Evolutionary conservation across 2,797 vertebrate species (phyloP), one percentile per base, ranked within the genome.

Genomic region (Sebastes kiyomatsui): DNA sequence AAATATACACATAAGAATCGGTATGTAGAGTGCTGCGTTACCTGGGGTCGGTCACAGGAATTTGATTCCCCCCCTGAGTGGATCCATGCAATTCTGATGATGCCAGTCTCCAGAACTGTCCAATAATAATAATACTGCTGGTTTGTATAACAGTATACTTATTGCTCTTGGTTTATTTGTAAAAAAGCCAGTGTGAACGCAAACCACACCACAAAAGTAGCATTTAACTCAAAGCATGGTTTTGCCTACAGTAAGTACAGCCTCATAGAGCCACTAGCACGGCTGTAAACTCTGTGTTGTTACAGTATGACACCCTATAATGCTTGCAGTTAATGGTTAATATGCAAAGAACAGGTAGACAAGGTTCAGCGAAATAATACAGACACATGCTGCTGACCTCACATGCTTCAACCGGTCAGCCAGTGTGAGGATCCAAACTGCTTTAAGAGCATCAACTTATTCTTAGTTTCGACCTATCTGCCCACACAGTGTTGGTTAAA

Each of bases 391-490:
- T 7, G 49, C 69, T 65, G 59, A 75, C 56, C 73, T 64, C 20
- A 68, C 72, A 64, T 62, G 64, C 46, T 27, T 60, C 14, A 16
- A 75, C 35, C 16, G 6, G 72, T 69, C 68, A 69, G 38, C 14
- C 65, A 79, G 61, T 68, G 75, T 61, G 33, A 77, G 46, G 68
- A 70, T 69, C 72, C 72, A 23, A 70, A 52, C 30, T 18, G 61
- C 58, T 72, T 66, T 32, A 84, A 71, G 72, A 83, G 80, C 84
- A 83, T 64, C 30, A 42, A 55, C 35, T 69, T 61, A 73, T 86
- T 70, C 66, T 27, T 77, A 38, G 60, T 30, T 30, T 20, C 2
- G 67, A 27, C 65, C 32, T 35, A 23, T 77, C 76, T 46, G 54
- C 81, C 85, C 68, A 82, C 76, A 62, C 71, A 42, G 52, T 69